These are phyloP conservation scores for Oreamnos americanus DNA, from an alignment of 2,113 vertebrate genomes.

Conservation along the genomic window DNA sequence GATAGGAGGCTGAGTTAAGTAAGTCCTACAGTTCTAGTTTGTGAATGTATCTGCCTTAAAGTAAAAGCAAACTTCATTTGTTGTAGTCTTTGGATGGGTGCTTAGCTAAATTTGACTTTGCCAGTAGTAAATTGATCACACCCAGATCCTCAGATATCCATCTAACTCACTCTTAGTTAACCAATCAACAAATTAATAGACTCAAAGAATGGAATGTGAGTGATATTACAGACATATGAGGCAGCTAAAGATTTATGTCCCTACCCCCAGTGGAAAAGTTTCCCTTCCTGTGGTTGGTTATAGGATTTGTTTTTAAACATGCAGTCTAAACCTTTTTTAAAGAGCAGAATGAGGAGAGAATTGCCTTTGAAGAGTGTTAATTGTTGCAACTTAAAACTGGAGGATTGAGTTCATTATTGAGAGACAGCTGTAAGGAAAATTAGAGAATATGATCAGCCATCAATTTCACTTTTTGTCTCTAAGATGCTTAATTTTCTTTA, in stretches of 20 bases:
- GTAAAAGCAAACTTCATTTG: background rate
- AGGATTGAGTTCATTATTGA: background rate
- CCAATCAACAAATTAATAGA: background rate
- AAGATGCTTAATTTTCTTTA: background rate
- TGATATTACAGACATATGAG: background rate
- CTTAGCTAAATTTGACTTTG: background rate
- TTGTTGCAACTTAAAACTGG: background rate
- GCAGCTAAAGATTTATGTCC: background rate
- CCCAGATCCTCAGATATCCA: background rate
- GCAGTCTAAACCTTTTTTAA: background rate
- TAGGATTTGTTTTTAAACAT: background rate
- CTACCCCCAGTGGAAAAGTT: background rate
- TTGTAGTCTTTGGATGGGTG: background rate
- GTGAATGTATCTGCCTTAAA: background rate
- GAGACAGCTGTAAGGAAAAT: background rate
- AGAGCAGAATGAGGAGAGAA: background rate
- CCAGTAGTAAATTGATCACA: background rate
- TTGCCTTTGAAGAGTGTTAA: slow-evolving; percentile 21
- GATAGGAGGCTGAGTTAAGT: background rate
- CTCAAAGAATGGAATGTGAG: background rate
- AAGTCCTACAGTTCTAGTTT: background rate
- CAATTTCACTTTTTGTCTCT: slow-evolving; percentile 15
- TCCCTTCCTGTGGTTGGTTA: background rate
- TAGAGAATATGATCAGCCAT: background rate
- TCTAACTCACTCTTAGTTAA: background rate